Base-by-base conservation (phyloP, 2,113 vertebrate genomes). In the Cavia porcellus region DNA sequence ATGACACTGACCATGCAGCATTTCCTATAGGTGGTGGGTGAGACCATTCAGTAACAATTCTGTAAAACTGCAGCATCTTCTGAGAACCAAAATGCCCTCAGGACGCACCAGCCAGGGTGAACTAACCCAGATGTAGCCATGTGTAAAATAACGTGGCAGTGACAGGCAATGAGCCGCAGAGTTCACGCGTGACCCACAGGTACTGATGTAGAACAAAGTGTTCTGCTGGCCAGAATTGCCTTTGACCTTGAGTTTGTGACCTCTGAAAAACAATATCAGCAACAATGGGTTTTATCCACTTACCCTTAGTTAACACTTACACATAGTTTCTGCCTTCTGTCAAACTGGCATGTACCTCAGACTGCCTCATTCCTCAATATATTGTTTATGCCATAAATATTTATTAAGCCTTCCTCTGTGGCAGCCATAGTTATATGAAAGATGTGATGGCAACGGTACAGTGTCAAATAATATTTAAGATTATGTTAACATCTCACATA, bases 361-460 rank as follows among this genome's bases (percentile, higher is more conserved):
- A 24, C 25, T 52, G 45, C 52, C 30, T 80, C 22, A 59, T 52
- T 89, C 32, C 57, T 84, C n/a, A 90, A 38, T 32, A 3, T 61
- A 42, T 35, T 79, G 84, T 52, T 84, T 62, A 45, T 61, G 61
- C n/a, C 74, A 62, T 13, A 66, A 74, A 68, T 75, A 80, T 38
- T 83, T 72, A 52, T 64, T n/a, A 92, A 83, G 47, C 68, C n/a
- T 42, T 35, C 61, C 14, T 87, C 62, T n/a, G 86, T 45, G 4
- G 72, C 77, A 94, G 55, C 52, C 38, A 66, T 22, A 42, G 47
- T 42, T 95, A 28, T 52, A 45, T 19, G 66, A 47, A 95, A 96
- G 62, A 66, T n/a, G 38, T 47, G 42, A 62, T 5, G 45, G 75
- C 35, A 86, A 89, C 89, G 47, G 52, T 62, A 45, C 7, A 38